Conservation (phyloP, 2,113 vertebrate species). For the Egretta garzetta region DNA sequence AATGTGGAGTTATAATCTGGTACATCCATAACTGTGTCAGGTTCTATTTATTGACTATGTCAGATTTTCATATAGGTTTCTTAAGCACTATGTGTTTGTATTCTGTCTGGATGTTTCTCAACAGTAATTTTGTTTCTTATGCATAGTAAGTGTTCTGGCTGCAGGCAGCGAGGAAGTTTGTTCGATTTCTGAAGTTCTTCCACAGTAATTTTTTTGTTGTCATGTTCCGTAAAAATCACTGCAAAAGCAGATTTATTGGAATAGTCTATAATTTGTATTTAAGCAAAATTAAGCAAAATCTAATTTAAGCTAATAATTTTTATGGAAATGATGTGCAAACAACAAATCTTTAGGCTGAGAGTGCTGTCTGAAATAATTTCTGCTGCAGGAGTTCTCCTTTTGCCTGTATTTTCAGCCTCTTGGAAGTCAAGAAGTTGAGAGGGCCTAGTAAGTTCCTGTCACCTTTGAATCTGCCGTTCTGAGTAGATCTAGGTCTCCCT, state of each 20-base stretch:
- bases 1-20: background rate
- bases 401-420: background rate
- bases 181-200: constrained; percentile 44
- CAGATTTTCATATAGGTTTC: constrained; percentile 37
- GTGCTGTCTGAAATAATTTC: background rate
- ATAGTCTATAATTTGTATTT: background rate
- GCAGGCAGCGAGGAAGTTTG: constrained; percentile 34
- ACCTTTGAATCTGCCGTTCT: background rate
- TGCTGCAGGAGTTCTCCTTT: background rate
- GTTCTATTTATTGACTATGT: background rate
- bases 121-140: constrained; percentile 49
- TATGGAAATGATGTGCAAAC: background rate
- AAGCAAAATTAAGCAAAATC: constrained; percentile 30
- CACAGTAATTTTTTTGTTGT: background rate
- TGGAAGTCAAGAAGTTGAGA: background rate
- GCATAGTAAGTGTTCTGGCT: constrained; percentile 36
- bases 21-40: background rate
- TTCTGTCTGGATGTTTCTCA: constrained; percentile 41
- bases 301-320: background rate
- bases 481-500: background rate
- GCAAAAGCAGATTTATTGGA: constrained; percentile 13
- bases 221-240: constrained; percentile 19
- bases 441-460: accelerated
- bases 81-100: constrained; percentile 43
- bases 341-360: background rate